These are phyloP conservation scores for Drosophila pseudotalamancana DNA, from an alignment of 2,888 invertebrate species.

Conservation along the genomic window DNA sequence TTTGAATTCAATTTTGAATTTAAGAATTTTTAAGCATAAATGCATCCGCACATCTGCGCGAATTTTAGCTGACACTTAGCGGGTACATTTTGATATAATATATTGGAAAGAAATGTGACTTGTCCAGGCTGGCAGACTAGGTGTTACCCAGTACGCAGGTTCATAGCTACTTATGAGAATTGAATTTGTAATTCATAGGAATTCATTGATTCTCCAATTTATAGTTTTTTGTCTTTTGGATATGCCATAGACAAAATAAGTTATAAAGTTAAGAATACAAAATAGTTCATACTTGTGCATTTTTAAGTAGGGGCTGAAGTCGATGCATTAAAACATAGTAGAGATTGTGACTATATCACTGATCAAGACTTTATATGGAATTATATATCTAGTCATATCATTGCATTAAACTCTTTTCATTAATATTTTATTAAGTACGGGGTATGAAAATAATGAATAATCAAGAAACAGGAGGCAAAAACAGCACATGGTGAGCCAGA, in stretches of 20 bases:
- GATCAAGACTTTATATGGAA: too few relatives aligned
- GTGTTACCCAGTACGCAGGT: not conserved
- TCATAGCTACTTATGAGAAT: too few relatives aligned
- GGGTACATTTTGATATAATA: conserved; percentile 47
- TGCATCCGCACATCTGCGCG: conserved; percentile 24
- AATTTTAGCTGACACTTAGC: conserved; percentile 26
- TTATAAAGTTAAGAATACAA: too few relatives aligned
- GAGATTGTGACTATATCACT: too few relatives aligned
- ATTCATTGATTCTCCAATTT: too few relatives aligned
- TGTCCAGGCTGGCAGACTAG: not conserved
- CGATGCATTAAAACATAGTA: too few relatives aligned
- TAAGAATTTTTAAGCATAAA: conserved; percentile 2
- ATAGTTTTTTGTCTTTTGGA: too few relatives aligned
- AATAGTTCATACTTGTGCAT: too few relatives aligned
- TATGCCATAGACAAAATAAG: too few relatives aligned
- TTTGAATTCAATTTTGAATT: conserved; percentile 20
- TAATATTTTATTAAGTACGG: not conserved
- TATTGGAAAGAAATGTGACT: conserved; percentile 26
- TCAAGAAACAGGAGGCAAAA: conserved; percentile 36
- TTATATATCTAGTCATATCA: not conserved
- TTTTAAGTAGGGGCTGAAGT: too few relatives aligned
- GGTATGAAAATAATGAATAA: conserved; percentile 62
- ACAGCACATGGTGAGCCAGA: conserved; percentile 61
- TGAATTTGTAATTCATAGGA: too few relatives aligned
- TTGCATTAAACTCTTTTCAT: not conserved